Conservation (phyloP, 2,888 invertebrate species). For the Stomorhina lunata region DNA sequence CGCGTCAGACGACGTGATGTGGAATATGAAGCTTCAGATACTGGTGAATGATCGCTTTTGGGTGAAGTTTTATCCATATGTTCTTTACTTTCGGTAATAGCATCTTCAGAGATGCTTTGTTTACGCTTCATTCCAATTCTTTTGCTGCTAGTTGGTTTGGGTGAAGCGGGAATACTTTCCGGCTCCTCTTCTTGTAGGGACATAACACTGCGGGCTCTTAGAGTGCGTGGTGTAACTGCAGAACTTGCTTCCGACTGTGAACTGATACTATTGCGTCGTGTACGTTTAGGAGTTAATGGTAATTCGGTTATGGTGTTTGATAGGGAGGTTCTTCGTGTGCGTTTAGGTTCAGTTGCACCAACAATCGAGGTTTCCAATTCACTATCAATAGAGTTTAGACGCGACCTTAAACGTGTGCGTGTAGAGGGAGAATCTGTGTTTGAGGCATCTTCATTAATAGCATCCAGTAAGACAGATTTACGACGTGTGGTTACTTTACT, state of each 20-base stretch:
- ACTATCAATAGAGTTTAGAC: constrained; percentile 69
- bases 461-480: constrained; percentile 67
- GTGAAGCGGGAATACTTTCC: constrained; percentile 56
- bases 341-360: constrained; percentile 61
- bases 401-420: constrained; percentile 69
- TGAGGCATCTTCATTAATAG: constrained; percentile 67
- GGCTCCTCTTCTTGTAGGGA: constrained; percentile 48
- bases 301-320: constrained; percentile 67
- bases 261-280: constrained; percentile 62
- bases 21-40: constrained; percentile 52
- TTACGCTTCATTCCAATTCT: constrained; percentile 50
- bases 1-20: constrained; percentile 71
- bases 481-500: constrained; percentile 67
- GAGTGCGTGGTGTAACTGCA: constrained; percentile 55
- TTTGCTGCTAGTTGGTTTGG: constrained; percentile 29
- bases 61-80: constrained; percentile 30
- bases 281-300: constrained; percentile 65
- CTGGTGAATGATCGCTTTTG: constrained; percentile 47
- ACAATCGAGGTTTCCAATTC: constrained; percentile 65
- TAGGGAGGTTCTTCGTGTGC: constrained; percentile 67
- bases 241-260: constrained; percentile 53
- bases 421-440: constrained; percentile 70
- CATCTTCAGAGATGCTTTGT: constrained; percentile 17
- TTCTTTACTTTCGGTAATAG: constrained; percentile 6
- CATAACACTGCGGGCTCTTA: constrained; percentile 57